These are phyloP conservation scores for Syritta pipiens DNA, from an alignment of 2,888 invertebrate species.

Conservation along the genomic window DNA sequence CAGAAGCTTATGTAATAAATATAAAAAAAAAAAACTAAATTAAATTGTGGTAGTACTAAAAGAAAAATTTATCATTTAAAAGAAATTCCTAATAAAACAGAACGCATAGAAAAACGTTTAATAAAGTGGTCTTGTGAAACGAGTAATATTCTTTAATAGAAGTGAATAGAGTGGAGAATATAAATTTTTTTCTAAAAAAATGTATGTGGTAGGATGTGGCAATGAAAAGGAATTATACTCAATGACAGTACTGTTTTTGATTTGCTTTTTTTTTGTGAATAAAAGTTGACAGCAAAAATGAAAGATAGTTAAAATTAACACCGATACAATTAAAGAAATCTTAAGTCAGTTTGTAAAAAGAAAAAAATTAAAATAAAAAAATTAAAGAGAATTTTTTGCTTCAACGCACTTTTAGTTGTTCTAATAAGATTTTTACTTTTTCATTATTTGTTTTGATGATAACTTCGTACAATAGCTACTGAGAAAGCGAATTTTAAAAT, in stretches of 20 bases:
- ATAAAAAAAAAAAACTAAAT: neutral
- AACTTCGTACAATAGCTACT: no score
- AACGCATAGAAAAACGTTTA: constrained; percentile 71
- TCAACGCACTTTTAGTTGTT: no score
- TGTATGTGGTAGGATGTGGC: constrained; percentile 63
- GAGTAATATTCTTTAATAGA: constrained; percentile 51
- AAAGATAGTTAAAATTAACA: neutral
- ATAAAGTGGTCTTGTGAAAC: constrained; percentile 63
- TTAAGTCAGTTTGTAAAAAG: no score
- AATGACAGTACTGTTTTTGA: constrained; percentile 48
- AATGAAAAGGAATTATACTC: constrained; percentile 42
- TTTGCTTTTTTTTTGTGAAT: constrained; percentile 22
- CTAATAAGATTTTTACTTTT: no score
- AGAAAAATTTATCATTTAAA: constrained; percentile 60
- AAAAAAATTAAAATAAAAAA: no score
- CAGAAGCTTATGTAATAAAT: constrained; percentile 54
- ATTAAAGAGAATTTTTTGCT: no score
- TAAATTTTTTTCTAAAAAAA: constrained; percentile 53
- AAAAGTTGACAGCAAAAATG: constrained; percentile 3
- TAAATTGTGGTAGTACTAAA: constrained; percentile 17
- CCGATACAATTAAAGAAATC: neutral
- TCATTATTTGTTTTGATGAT: no score
- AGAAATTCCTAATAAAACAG: constrained; percentile 62
- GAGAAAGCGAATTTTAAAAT: no score
- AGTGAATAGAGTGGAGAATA: constrained; percentile 61